Base-by-base conservation (phyloP, 2,888 invertebrate genomes). In the Meghimatium bilineatum region DNA sequence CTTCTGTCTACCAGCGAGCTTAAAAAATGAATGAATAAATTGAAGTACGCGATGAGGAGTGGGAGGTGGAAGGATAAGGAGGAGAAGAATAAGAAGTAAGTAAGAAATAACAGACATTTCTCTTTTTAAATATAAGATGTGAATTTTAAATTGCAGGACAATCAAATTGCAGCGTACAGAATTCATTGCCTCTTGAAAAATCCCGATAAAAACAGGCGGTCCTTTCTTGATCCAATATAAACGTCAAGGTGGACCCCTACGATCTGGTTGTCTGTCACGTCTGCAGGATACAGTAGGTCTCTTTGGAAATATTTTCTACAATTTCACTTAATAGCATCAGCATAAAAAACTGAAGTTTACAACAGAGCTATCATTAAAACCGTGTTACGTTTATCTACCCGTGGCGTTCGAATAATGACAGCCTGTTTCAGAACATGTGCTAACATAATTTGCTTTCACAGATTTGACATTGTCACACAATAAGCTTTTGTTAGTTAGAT, bases 321-420 rank as follows among this genome's bases (percentile, higher is more conserved):
- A 34, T 74, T 52, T 52, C 74, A 66, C 78, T 49, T 67, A 78
- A 44, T 78, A 44, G 78, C 78, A 66, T 44, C 32, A 44, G 17
- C 49, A 20, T 23, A 44, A 67, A 67, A 26, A 78, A 49, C 60
- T 78, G 60, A 66, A 36, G 23, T 67, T 63, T 66, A 44, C 66
- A 66, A 78, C 78, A 67, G 49, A 49, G 14, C 78, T 78, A 78
- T 78, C 78, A 78, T 78, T 78, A 78, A 78, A 78, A 66, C 63
- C 66, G 66, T 63, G 63, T 63, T 32, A 44, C 67, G 26, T 66
- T 78, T 63, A 49, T 49, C 66, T 66, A 29, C 78, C 78, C 38
- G 66, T 66, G 63, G 78, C 66, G 66, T 67, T 38, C 6, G n/a
- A 38, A 78, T 78, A 78, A 78, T 66, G n/a, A 32, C 66, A 67